Evolutionary conservation across 2,888 invertebrate species (phyloP).

Genomic region (Morpho helenor): DNA sequence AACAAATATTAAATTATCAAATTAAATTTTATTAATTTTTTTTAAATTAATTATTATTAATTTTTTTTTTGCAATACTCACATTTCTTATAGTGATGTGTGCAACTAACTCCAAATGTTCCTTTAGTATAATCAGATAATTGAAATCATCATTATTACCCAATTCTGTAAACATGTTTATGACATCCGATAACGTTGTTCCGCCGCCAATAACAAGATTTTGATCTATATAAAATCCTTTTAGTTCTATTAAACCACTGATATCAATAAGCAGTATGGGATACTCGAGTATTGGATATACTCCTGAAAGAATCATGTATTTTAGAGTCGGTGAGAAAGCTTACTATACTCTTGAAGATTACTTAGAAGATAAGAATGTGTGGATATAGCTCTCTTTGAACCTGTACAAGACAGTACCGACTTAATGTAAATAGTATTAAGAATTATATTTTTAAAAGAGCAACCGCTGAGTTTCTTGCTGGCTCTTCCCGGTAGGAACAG

Average conservation of each 20-base stretch:
- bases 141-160: slow-evolving; percentile 56
- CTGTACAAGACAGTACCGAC: no score
- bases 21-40: no score
- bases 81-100: slow-evolving; percentile 85
- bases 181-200: slow-evolving; percentile 71
- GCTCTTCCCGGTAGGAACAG: neutral
- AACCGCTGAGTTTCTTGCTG: no score
- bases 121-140: slow-evolving; percentile 78
- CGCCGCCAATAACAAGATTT: slow-evolving; percentile 75
- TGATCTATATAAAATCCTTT: slow-evolving; percentile 50
- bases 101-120: slow-evolving; percentile 83
- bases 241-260: slow-evolving; percentile 78
- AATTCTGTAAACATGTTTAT: slow-evolving; percentile 59
- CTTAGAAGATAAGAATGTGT: neutral
- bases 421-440: no score
- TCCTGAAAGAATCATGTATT: slow-evolving; percentile 39
- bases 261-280: slow-evolving; percentile 78
- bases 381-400: neutral
- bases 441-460: no score
- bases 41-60: no score
- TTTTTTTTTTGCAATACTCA: slow-evolving; percentile 44
- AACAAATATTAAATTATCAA: no score
- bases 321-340: neutral
- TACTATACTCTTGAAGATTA: no score
- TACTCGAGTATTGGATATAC: slow-evolving; percentile 50